Evolutionary conservation across 2,888 invertebrate genomes (phyloP).

Genomic region (Tenthredo livida): DNA sequence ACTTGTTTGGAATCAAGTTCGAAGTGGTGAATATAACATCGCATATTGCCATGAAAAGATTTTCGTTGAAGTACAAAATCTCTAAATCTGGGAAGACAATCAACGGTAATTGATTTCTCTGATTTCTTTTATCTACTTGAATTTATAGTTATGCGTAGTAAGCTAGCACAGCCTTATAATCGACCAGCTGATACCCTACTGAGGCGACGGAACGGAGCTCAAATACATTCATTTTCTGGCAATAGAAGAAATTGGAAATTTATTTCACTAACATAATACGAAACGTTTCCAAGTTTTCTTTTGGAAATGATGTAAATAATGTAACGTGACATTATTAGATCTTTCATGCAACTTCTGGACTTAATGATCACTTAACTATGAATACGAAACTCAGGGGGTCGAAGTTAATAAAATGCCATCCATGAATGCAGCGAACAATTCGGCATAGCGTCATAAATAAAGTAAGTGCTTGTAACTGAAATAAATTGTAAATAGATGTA

Average conservation of each 20-base stretch:
- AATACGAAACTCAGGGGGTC: neutral
- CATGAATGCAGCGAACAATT: neutral
- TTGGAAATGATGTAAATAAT: neutral
- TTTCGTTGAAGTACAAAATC: neutral
- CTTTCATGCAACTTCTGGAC: neutral
- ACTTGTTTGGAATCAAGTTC: neutral
- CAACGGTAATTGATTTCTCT: neutral
- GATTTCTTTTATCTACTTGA: neutral
- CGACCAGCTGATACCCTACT: neutral
- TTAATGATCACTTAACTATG: neutral
- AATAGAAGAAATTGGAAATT: neutral
- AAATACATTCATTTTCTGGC: neutral
- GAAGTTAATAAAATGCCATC: slow-evolving; percentile 3
- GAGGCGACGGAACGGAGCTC: neutral
- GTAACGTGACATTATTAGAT: neutral
- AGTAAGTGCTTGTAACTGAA: neutral
- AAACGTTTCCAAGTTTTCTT: neutral
- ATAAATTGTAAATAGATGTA: slow-evolving; percentile 1
- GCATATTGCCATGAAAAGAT: neutral
- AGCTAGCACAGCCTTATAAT: neutral
- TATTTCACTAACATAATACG: neutral
- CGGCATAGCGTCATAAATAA: neutral
- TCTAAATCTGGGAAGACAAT: neutral
- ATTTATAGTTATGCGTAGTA: neutral
- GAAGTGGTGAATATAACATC: neutral